Evolutionary conservation across 2,888 invertebrate species (phyloP).

Genomic region (Aleiodes testaceus): DNA sequence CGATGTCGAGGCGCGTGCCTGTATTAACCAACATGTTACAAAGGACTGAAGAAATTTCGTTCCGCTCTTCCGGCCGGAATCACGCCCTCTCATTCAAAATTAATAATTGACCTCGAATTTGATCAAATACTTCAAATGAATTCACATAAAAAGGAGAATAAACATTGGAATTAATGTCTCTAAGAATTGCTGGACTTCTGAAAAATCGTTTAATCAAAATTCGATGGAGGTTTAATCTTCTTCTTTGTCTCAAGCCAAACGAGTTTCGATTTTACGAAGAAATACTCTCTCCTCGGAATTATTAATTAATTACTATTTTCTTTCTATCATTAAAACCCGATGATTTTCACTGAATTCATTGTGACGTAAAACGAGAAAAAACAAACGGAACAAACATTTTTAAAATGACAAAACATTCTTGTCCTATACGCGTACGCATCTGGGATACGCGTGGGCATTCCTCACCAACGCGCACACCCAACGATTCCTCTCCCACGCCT

Average conservation of each 20-base stretch:
- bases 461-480: slow-evolving; percentile 38
- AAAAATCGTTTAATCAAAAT: slow-evolving; percentile 29
- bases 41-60: background rate
- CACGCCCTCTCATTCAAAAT: background rate
- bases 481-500: slow-evolving; percentile 50
- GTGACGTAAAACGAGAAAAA: slow-evolving; percentile 29
- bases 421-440: slow-evolving; percentile 39
- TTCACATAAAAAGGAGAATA: too few relatives aligned
- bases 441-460: slow-evolving; percentile 49
- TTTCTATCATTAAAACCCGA: slow-evolving; percentile 13
- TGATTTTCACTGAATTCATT: slow-evolving; percentile 27
- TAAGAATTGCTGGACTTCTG: too few relatives aligned
- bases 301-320: slow-evolving; percentile 65
- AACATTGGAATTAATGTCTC: too few relatives aligned
- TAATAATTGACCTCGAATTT: too few relatives aligned
- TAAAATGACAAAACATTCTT: background rate
- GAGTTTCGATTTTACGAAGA: slow-evolving; percentile 60
- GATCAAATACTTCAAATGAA: too few relatives aligned
- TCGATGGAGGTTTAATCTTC: slow-evolving; percentile 37
- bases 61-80: slow-evolving; percentile 20
- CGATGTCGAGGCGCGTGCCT: slow-evolving; percentile 53
- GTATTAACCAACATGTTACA: slow-evolving; percentile 42
- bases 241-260: background rate
- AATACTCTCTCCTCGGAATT: slow-evolving; percentile 62
- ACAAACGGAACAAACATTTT: background rate